Percentiles rank a stretch among this genome's conserved stretches.
These are phyloP conservation scores for Chymomyza amoena DNA, from an alignment of 2,888 invertebrate genomes.

Conservation along the genomic window DNA sequence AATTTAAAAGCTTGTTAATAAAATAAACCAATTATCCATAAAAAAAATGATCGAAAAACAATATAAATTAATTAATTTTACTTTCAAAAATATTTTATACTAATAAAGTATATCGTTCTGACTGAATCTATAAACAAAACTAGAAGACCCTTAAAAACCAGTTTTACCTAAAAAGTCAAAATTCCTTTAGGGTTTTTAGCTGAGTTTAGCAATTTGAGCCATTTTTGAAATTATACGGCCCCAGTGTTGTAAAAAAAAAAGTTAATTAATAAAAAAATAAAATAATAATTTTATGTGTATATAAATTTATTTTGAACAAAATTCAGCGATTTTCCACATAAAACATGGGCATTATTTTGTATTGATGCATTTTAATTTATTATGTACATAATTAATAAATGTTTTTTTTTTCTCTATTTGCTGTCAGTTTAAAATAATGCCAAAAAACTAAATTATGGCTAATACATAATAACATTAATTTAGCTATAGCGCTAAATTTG, in stretches of 20 bases:
- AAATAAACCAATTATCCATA: no score
- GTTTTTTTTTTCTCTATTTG: slow-evolving; percentile 9
- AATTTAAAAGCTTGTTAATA: no score
- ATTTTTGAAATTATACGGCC: no score
- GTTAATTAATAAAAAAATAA: slow-evolving; percentile 9
- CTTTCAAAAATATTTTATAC: no score
- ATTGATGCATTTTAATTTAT: slow-evolving; percentile 22
- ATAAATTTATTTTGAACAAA: slow-evolving; percentile 60
- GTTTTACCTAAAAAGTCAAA: no score
- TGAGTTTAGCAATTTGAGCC: no score
- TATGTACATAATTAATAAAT: slow-evolving; percentile 57
- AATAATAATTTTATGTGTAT: slow-evolving; percentile 20
- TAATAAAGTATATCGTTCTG: no score
- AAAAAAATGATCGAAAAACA: no score
- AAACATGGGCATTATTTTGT: not conserved
- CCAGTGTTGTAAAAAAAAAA: not conserved
- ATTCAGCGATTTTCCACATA: slow-evolving; percentile 31
- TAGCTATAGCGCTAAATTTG: not conserved
- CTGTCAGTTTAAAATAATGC: slow-evolving; percentile 9
- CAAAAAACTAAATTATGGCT: slow-evolving; percentile 47
- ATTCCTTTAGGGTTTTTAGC: no score
- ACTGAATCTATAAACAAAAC: no score
- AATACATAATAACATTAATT: slow-evolving; percentile 44
- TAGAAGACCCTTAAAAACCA: no score
- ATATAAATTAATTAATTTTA: no score